A percentile compares a stretch with the other conserved stretches of the same genome.
Conservation (phyloP, 2,113 vertebrate species). For the Gnathonemus longibarbis region DNA sequence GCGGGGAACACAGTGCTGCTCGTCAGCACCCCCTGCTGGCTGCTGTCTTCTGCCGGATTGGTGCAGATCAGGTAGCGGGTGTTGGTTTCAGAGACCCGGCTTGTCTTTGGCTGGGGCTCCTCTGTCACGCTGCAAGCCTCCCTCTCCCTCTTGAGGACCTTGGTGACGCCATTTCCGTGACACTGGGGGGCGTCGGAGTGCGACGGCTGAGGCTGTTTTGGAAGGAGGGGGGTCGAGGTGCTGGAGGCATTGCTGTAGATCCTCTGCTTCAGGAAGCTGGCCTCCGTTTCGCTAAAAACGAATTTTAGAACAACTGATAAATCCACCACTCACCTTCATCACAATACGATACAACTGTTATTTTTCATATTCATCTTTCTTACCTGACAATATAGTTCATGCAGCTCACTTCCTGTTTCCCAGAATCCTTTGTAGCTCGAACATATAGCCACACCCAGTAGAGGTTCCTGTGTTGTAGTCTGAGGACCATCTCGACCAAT, state of each 20-base stretch:
- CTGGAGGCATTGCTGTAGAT: slow-evolving; percentile 25
- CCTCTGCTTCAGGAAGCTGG: slow-evolving; percentile 48
- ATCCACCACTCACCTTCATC: not conserved
- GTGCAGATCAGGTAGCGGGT: slow-evolving; percentile 12
- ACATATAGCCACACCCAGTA: slow-evolving; percentile 58
- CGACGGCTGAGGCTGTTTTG: slow-evolving; percentile 1
- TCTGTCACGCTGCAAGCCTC: slow-evolving; percentile 27
- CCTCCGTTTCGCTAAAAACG: slow-evolving; percentile 56
- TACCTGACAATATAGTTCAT: slow-evolving; percentile 63
- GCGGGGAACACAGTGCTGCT: slow-evolving; percentile 35
- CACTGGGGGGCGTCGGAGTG: slow-evolving; percentile 23
- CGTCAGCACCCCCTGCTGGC: slow-evolving; percentile 25
- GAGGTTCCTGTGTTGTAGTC: slow-evolving; percentile 54
- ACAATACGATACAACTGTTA: not conserved
- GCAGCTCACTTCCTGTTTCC: slow-evolving; percentile 48
- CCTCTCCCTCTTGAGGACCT: slow-evolving; percentile 45
- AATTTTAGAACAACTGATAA: not conserved
- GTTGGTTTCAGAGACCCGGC: slow-evolving; percentile 26
- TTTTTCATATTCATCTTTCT: not conserved
- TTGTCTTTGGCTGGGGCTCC: slow-evolving; percentile 30
- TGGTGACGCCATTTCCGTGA: slow-evolving; percentile 1
- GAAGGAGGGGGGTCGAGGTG: slow-evolving; percentile 25
- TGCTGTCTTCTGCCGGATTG: not conserved
- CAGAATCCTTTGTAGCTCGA: slow-evolving; percentile 34
- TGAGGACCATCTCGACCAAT: slow-evolving; percentile 51